phyloP scores from a whole-genome alignment of 2,888 invertebrate species.

The Oxycera nigricornis region DNA sequence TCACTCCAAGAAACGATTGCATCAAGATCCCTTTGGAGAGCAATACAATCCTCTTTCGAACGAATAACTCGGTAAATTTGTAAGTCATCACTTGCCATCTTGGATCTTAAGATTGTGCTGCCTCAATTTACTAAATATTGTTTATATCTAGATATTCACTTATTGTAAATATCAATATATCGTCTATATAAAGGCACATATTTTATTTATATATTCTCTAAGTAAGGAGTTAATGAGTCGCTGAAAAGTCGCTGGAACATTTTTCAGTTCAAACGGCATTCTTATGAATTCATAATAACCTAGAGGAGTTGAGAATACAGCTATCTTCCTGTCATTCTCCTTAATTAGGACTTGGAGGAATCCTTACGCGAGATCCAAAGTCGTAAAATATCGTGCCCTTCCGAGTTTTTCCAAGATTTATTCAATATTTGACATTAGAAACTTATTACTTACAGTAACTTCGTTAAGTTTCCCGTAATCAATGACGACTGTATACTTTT shows the following conservation, averaged over 20 bases:
- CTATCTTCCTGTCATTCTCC: conserved; percentile 42
- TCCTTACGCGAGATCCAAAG: conserved; percentile 37
- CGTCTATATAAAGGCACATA: not conserved
- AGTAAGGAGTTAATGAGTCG: conserved; percentile 46
- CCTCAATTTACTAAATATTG: too few species aligned
- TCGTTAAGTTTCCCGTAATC: conserved; percentile 48
- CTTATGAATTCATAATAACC: not conserved
- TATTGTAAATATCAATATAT: too few species aligned
- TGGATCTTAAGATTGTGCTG: too few species aligned
- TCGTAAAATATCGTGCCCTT: conserved; percentile 41
- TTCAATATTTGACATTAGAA: conserved; percentile 45
- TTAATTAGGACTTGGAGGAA: conserved; percentile 46
- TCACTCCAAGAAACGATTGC: too few species aligned
- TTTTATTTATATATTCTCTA: conserved; percentile 13
- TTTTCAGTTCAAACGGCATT: conserved; percentile 2
- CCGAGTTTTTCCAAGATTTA: conserved; percentile 46
- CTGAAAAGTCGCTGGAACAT: conserved; percentile 50
- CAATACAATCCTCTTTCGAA: too few species aligned
- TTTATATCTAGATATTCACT: too few species aligned
- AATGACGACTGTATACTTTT: conserved; percentile 47
- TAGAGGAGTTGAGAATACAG: not conserved
- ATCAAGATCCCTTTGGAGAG: too few species aligned
- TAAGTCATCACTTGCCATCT: too few species aligned
- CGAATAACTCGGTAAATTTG: too few species aligned
- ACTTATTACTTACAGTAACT: too few species aligned